Evolutionary conservation across 2,113 vertebrate genomes (phyloP), one percentile per base, ranked within the genome.

Genomic region (Ptilonorhynchus violaceus): DNA sequence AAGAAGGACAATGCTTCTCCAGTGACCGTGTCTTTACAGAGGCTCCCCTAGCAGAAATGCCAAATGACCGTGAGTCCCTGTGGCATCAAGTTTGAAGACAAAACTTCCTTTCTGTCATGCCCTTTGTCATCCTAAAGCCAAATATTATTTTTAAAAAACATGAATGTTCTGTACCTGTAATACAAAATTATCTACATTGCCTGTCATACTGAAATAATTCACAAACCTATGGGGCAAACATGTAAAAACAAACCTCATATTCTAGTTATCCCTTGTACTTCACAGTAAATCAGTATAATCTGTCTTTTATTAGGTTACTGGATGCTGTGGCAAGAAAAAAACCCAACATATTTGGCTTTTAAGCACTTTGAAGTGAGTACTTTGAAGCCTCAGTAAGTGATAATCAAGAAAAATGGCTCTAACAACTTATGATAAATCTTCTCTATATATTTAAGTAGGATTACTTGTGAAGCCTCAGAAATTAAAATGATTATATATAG

Each of bases 401-500:
- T 87, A 94, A 96, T 93, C 85, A 92, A 94, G 81, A 93, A 92
- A 96, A 97, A 96, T 88, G 85, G 85, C 59, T 85, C 89, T 96
- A 97, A 92, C 80, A 79, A 78, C 84, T 89, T 75, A 67, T 24
- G 62, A 95, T 79, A 92, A 94, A 94, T 91, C 78, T 87, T 94
- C 94, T 89, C 41, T 42, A 79, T 88, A 76, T 96, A 96, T 94
- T 96, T 97, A 95, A 94, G 89, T 55, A 85, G 93, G 89, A 96
- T 95, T 96, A 96, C 70, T 50, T 88, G 83, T 88, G 87, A 95
- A 96, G 79, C 67, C 70, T 89, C 84, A 95, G 70, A 96, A 96
- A 96, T 96, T 96, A 96, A 95, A 96, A 82, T 89, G 1, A 96
- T 96, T 95, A 96, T 93, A 91, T 85, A 95, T 79, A 96, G 87